Evolutionary conservation across 2,888 invertebrate species (phyloP), one percentile per base, ranked within the genome.

Genomic region (Andrena fulva): DNA sequence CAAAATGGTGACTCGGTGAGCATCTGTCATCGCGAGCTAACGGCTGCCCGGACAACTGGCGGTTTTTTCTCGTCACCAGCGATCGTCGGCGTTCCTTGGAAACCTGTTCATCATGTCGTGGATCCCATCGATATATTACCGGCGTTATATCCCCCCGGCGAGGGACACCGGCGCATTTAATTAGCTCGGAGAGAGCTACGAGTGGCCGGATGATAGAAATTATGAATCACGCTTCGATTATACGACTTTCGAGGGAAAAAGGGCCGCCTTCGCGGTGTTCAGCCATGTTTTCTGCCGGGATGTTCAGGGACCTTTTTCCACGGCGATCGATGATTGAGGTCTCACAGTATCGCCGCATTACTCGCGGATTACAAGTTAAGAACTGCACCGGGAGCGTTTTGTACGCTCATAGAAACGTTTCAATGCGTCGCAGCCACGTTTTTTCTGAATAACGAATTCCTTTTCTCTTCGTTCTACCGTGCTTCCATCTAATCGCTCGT

Each of bases 91-190:
- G 80, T 80, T 80, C 81, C 82, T 48, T 60, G 74, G 73, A 69
- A 84, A 84, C 84, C 84, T 75, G 84, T 84, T 84, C 72, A 48
- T 76, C 84, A 76, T 84, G 82, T 76, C 76, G 54, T 5, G 42
- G 66, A 63, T 76, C 69, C 48, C 72, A 75, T 78, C 84, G 84
- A 76, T 76, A 70, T 63, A 71, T 77, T 67, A 63, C 82, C 59
- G 59, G 67, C 66, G 68, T 71, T 62, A 52, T 69, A 70, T 68
- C 71, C 67, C 56, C 42, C 59, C 33, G 64, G 66, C 48, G 62
- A 71, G 74, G 67, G 71, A 50, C 75, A 74, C 64, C 72, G 66
- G 64, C 56, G 78, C 68, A 75, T 82, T 84, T 84, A 84, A 84
- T 84, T 82, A 84, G 77, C 77, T 62, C 42, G 64, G 59, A 31